A percentile compares a stretch with the other conserved stretches of the same genome.
Evolutionary conservation across 2,888 invertebrate genomes (phyloP).

Genomic region (Drosophila mercatorum): DNA sequence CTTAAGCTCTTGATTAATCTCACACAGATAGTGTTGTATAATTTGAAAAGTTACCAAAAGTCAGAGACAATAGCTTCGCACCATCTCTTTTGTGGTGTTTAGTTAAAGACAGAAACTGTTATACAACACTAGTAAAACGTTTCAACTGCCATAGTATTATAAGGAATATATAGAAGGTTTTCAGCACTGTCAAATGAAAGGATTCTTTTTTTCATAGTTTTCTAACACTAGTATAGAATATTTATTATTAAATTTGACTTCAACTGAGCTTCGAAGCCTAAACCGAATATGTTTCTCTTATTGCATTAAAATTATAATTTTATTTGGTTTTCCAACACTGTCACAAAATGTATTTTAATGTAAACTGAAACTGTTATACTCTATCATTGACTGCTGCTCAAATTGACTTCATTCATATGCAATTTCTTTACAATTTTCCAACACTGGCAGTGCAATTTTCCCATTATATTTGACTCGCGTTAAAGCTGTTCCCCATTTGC

Average conservation of each 20-base stretch:
- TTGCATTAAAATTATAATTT: neutral
- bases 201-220: neutral
- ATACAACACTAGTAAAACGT: neutral
- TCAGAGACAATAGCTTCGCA: neutral
- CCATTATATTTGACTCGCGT: neutral
- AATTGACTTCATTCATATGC: neutral
- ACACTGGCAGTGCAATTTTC: neutral
- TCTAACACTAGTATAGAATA: neutral
- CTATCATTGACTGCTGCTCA: neutral
- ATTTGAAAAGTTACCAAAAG: neutral
- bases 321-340: neutral
- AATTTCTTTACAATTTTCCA: neutral
- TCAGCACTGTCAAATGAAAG: too few species aligned
- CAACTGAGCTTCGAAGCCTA: too few species aligned
- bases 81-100: neutral
- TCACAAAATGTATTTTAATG: neutral
- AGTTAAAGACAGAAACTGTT: neutral
- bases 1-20: neutral
- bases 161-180: too few species aligned
- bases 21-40: neutral
- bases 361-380: too few species aligned
- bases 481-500: slow-evolving; percentile 3
- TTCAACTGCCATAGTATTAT: too few species aligned
- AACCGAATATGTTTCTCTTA: too few species aligned
- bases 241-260: too few species aligned